These are phyloP conservation scores for Pseudomyrmex flavicornis DNA, from an alignment of 1,140 invertebrate genomes.

Conservation along the genomic window DNA sequence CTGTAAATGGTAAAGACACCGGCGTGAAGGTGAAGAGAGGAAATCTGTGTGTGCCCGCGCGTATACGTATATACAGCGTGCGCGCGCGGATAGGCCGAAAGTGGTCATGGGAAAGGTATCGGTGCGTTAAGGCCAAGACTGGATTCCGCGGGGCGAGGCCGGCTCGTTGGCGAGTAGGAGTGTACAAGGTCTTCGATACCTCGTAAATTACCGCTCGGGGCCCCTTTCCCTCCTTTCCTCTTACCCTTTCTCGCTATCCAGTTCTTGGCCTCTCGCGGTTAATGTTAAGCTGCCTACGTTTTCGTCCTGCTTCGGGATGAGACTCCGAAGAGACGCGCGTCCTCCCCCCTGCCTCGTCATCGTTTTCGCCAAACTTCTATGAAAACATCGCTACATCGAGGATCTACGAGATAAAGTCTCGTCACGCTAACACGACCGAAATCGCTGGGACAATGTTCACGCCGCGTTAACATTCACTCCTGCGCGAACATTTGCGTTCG, in stretches of 20 bases:
- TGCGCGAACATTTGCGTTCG: neutral
- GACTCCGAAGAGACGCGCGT: constrained; percentile 19
- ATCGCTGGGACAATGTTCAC: neutral
- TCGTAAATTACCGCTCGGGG: constrained; percentile 83
- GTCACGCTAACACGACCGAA: neutral
- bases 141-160: constrained; percentile 78
- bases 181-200: constrained; percentile 85
- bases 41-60: constrained; percentile 24
- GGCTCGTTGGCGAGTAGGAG: constrained; percentile 82
- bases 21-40: constrained; percentile 47
- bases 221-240: constrained; percentile 57
- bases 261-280: constrained; percentile 57
- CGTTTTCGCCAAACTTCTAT: constrained; percentile 19
- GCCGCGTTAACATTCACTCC: neutral
- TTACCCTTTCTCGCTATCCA: constrained; percentile 68
- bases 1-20: constrained; percentile 78
- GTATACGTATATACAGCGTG: constrained; percentile 16
- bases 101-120: constrained; percentile 79
- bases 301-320: constrained; percentile 61
- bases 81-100: constrained; percentile 71
- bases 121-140: constrained; percentile 79
- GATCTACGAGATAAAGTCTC: constrained; percentile 5
- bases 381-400: constrained; percentile 40
- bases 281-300: constrained; percentile 71
- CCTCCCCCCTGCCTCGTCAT: neutral